phyloP scores from a whole-genome alignment of 2,888 invertebrate species.

The Stenoptilia bipunctidactyla region DNA sequence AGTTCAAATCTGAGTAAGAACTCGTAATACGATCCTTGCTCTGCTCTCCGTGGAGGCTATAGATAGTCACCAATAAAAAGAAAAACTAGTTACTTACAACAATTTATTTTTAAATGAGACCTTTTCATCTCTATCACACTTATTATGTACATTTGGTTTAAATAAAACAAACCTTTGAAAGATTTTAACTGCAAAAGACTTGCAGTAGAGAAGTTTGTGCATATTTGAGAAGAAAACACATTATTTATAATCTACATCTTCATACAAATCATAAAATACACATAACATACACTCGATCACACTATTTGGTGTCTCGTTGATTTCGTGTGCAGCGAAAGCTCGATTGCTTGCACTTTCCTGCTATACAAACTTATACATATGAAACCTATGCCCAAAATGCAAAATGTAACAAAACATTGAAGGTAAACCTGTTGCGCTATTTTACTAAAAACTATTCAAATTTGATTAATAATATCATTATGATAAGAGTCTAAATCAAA shows the following conservation, averaged over 20 bases:
- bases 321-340: constrained; percentile 24
- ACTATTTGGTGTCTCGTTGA: constrained; percentile 49
- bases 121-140: constrained; percentile 70
- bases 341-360: background rate
- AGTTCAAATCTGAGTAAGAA: too few species aligned
- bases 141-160: constrained; percentile 69
- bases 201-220: constrained; percentile 55
- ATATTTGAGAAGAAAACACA: constrained; percentile 60
- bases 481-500: too few species aligned
- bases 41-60: too few species aligned
- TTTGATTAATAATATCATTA: too few species aligned
- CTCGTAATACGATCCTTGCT: too few species aligned
- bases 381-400: constrained; percentile 45
- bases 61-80: constrained; percentile 16
- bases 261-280: constrained; percentile 46
- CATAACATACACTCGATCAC: constrained; percentile 45
- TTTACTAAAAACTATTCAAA: too few species aligned
- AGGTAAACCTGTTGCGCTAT: too few species aligned
- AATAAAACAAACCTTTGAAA: constrained; percentile 66
- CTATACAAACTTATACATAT: too few species aligned
- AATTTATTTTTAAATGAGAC: constrained; percentile 70
- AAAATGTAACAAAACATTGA: constrained; percentile 34
- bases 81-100: constrained; percentile 49
- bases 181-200: constrained; percentile 53
- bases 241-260: constrained; percentile 29